Base-by-base conservation (phyloP, 2,888 invertebrate species). In the Monochamus alternatus region DNA sequence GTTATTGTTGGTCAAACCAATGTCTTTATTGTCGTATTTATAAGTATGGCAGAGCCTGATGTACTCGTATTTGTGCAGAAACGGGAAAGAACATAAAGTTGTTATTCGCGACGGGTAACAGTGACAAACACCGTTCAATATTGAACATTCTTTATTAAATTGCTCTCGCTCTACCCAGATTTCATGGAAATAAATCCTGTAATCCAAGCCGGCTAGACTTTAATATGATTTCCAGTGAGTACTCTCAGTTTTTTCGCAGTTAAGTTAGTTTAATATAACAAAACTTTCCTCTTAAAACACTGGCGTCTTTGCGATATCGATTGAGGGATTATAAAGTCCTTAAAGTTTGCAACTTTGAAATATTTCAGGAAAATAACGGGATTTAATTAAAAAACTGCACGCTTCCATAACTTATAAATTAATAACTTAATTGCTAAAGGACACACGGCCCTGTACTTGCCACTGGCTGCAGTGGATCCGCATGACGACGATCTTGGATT, bases 201-300 rank as follows among this genome's bases (percentile, higher is more conserved):
- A 63, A 71, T 71, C 71, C 63, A 32, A 38, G 12, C 44, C 32
- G 47, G 14, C 51, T 52, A 62, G 63, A 71, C 63, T 71, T 71
- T 71, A 71, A 71, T 71, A 63, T 63, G 71, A 71, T 71, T 71
- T 71, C 59, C 71, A 59, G 68, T 44, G 68, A 69, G 68, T 67
- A 51, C 31, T 44, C 59, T n/a, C 68, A 38, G 63, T 71, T 71
- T 71, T 71, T 71, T 70, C 71, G 63, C n/a, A 62, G 62, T 63
- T 52, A 51, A 63, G 71, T 62, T 63, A 63, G 62, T 71, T 43
- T 71, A 63, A 71, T 63, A 71, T 63, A 71, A 71, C 71, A 71
- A 71, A 71, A 71, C 71, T 71, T 71, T 71, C 71, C 71, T 71
- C 71, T 71, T 63, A 71, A 71, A 60, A 52, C 38, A 71, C 62